These are phyloP conservation scores for Pseudomugil tenellus DNA, from an alignment of 2,797 vertebrate species.

Conservation along the genomic window DNA sequence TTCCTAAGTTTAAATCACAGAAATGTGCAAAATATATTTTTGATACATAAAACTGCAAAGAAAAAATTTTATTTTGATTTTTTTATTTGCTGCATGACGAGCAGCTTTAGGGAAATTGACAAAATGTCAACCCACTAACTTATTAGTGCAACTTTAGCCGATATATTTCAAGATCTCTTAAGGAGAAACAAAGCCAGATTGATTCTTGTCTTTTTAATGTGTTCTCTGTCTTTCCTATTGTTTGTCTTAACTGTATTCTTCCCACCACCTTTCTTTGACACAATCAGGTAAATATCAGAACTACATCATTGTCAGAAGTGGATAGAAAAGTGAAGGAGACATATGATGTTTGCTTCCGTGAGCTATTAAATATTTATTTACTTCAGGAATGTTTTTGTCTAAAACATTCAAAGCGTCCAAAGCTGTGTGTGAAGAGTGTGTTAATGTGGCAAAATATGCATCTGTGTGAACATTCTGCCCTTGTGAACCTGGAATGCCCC, in stretches of 20 bases:
- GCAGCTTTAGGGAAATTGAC: background rate
- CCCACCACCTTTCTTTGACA: conserved; percentile 34
- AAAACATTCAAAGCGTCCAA: conserved; percentile 29
- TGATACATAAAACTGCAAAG: background rate
- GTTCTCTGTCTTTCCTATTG: background rate
- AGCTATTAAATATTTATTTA: conserved; percentile 40
- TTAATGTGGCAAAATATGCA: conserved; percentile 76
- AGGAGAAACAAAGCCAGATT: conserved; percentile 2
- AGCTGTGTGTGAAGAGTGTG: conserved; percentile 53
- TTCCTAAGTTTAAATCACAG: background rate
- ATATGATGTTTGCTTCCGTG: conserved; percentile 35
- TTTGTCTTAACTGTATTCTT: background rate
- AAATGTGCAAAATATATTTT: conserved; percentile 9
- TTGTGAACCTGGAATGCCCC: conserved; percentile 83
- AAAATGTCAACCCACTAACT: background rate
- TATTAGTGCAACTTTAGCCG: conserved; percentile 1
- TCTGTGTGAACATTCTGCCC: conserved; percentile 85
- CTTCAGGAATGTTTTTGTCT: conserved; percentile 36
- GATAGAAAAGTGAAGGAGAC: conserved; percentile 22
- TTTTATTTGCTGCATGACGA: background rate
- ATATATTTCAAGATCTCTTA: background rate
- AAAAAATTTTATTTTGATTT: conserved; percentile 1
- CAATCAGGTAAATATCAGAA: conserved; percentile 23
- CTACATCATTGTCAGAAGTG: conserved; percentile 3
- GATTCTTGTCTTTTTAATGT: background rate